Base-by-base conservation (phyloP, 2,888 invertebrate species). In the Scaptomyza reducta region DNA sequence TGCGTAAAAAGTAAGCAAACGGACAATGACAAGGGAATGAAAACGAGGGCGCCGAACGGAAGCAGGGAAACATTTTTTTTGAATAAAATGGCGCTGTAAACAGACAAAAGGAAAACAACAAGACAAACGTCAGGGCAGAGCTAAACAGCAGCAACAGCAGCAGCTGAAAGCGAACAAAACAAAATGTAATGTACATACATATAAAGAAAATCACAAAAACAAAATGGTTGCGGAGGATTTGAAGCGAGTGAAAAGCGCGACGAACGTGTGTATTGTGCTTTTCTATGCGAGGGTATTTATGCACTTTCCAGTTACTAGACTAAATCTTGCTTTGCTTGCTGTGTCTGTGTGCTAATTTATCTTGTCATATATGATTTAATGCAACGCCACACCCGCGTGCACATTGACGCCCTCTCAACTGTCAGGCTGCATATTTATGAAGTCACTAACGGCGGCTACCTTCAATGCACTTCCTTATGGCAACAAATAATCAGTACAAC, bases 1-100 rank as follows among this genome's bases (percentile, higher is more conserved):
- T 85, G 86, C 77, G 82, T 81, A 68, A 79, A 60, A 75, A 77
- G 63, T 55, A 46, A 58, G 51, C 64, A 54, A 40, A 61, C 47
- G 42, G 41, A 61, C 31, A 65, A 64, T 45, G 58, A 44, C 25
- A 22, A 44, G 44, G 47, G 47, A 45, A 18, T 35, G 16, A 14
- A 33, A 40, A 25, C n/a, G 38, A 11, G 22, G 18, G 14, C 22
- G 14, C n/a, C 51, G 42, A 53, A 31, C 78, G 81, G 80, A 82
- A 82, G 75, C 62, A 76, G 35, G 70, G 49, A 64, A 69, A 74
- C 67, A 67, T 74, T 82, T 64, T 33, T 64, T 33, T 51, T 69
- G 83, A 82, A 82, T 67, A 83, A 77, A 86, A 86, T 70, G 65
- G 59, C 75, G 70, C 80, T 77, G 77, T 81, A 82, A 82, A 70